Base-by-base conservation (phyloP, 2,797 vertebrate species). In the Scleropages formosus region DNA sequence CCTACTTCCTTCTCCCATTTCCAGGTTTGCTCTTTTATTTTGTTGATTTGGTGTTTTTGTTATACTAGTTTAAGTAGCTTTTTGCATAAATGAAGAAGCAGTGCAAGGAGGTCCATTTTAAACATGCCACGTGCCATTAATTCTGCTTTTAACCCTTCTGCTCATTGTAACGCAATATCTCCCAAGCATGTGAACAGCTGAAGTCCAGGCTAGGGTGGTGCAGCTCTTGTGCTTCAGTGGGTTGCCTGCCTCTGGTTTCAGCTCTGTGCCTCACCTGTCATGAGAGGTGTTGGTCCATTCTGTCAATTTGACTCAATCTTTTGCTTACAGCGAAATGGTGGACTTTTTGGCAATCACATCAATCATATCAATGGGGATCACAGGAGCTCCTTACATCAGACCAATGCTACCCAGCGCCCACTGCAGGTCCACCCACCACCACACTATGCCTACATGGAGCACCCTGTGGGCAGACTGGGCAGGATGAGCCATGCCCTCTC, bases 401-500 rank as follows among this genome's bases (percentile, higher is more conserved):
- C 94, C 85, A 97, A 95, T 58, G 97, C 94, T 85, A 98, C 96
- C 18, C 95, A 97, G 80, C 94, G 98, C 76, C 98, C 98, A 26
- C 92, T 99, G 74, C 96, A 98, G 74, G 93, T 92, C 90, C 92
- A 90, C 10, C 87, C 90, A 74, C 90, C 92, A 77, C 89, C 92
- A 67, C 90, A 88, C 64, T 89, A 92, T 49, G 85, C 90, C 83
- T 93, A 87, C 0, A 39, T 62, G 8, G 84, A 86, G 31, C 79
- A 81, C 24, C 20, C 67, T 39, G 84, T 76, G 26, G 80, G 77
- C 0, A 51, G 66, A 15, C 39, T 56, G 26, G 63, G 68, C 39
- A 71, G 61, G 77, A 72, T 66, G 73, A 68, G 60, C 61, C 68
- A 72, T 18, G 59, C 85, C 31, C 67, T 81, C 74, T 84, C 82